phyloP scores from a whole-genome alignment of 2,888 invertebrate genomes.

The Suillia variegata region DNA sequence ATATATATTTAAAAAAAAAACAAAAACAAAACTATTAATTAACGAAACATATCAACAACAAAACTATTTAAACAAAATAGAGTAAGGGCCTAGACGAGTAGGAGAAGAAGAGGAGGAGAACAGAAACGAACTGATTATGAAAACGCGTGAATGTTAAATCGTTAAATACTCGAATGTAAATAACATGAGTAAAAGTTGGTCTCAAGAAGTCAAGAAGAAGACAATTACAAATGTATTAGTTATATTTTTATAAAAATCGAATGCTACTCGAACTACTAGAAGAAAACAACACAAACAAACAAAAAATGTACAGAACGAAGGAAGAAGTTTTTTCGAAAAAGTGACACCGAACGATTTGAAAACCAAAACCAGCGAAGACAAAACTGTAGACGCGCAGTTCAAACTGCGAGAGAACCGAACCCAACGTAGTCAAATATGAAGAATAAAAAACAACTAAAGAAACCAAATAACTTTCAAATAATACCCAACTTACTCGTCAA shows the following conservation, averaged over 20 bases:
- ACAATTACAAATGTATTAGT: background rate
- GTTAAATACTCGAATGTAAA: too few species aligned
- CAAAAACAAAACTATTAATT: too few species aligned
- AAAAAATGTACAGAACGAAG: background rate
- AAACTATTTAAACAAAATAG: background rate
- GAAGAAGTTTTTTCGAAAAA: too few species aligned
- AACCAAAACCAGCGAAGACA: too few species aligned
- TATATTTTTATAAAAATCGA: background rate
- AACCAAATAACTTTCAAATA: background rate
- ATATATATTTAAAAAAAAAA: too few species aligned
- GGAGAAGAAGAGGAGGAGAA: constrained; percentile 2
- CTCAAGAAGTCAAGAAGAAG: background rate
- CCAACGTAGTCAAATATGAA: constrained; percentile 28
- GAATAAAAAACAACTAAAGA: background rate
- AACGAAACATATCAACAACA: constrained; percentile 27
- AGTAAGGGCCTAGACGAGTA: background rate
- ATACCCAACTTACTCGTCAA: too few species aligned
- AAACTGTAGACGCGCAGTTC: too few species aligned
- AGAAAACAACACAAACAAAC: background rate
- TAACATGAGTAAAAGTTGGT: background rate
- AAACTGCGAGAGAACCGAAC: constrained; percentile 13
- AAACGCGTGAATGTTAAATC: too few species aligned
- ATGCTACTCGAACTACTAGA: too few species aligned
- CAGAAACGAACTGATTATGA: too few species aligned
- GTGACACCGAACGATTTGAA: too few species aligned